phyloP scores from a whole-genome alignment of 2,797 vertebrate genomes.

The Macrochelys suwanniensis region DNA sequence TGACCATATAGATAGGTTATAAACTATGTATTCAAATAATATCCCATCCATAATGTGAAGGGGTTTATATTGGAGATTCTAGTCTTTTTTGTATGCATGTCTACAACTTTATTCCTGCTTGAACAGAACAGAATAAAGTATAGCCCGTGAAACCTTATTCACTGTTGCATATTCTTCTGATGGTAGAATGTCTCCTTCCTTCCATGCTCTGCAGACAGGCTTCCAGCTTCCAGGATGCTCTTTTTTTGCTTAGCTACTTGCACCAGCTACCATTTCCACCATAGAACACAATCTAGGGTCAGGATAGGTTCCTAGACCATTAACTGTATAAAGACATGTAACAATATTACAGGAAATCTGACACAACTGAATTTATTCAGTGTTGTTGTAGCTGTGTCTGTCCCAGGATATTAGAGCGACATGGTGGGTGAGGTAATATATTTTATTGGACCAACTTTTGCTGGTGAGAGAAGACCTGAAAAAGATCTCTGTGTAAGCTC shows the following conservation, averaged over 20 bases:
- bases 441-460: not conserved
- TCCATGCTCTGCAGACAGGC: not conserved
- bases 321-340: not conserved
- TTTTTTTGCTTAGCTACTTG: not conserved
- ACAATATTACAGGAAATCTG: not conserved
- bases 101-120: not conserved
- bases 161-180: not conserved
- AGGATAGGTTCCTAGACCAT: not conserved
- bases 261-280: not conserved
- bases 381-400: not conserved
- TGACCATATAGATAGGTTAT: not conserved
- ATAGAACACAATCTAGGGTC: not conserved
- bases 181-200: not conserved
- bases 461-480: not conserved
- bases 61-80: not conserved
- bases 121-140: not conserved
- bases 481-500: not conserved
- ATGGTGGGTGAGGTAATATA: not conserved
- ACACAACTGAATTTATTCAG: not conserved
- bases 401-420: not conserved
- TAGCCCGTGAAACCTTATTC: accelerated
- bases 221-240: not conserved
- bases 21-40: not conserved
- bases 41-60: not conserved
- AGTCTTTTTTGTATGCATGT: not conserved